Conservation (phyloP, 2,113 vertebrate genomes). For the Macroglossus sobrinus region DNA sequence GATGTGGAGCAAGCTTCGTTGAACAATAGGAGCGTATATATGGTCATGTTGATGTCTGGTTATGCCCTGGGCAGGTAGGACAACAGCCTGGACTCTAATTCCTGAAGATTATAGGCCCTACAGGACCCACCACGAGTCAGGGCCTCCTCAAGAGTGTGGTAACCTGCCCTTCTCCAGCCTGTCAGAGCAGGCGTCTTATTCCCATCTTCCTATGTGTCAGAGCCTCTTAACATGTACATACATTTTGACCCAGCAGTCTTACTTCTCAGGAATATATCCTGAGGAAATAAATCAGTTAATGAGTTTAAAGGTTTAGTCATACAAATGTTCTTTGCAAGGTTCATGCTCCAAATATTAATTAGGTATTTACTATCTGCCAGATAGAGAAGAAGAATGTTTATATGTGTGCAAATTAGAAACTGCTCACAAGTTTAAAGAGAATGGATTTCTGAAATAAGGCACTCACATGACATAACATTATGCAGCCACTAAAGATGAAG, state of each 20-base stretch:
- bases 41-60: not conserved
- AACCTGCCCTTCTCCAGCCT: not conserved
- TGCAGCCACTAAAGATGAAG: not conserved
- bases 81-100: not conserved
- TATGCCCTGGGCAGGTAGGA: not conserved
- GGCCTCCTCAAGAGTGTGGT: not conserved
- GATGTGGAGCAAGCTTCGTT: not conserved
- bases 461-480: not conserved
- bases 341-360: not conserved
- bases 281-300: not conserved
- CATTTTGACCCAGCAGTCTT: not conserved
- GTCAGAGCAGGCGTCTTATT: not conserved
- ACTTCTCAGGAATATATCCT: not conserved
- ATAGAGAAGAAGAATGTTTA: not conserved
- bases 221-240: not conserved
- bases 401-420: not conserved
- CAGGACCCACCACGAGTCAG: not conserved
- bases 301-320: not conserved
- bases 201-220: not conserved
- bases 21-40: rapidly evolving
- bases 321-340: not conserved
- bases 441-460: not conserved
- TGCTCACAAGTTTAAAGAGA: not conserved
- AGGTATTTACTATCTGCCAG: not conserved
- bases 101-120: not conserved